These are phyloP conservation scores for Troides aeacus DNA, from an alignment of 2,888 invertebrate species.

Conservation along the genomic window DNA sequence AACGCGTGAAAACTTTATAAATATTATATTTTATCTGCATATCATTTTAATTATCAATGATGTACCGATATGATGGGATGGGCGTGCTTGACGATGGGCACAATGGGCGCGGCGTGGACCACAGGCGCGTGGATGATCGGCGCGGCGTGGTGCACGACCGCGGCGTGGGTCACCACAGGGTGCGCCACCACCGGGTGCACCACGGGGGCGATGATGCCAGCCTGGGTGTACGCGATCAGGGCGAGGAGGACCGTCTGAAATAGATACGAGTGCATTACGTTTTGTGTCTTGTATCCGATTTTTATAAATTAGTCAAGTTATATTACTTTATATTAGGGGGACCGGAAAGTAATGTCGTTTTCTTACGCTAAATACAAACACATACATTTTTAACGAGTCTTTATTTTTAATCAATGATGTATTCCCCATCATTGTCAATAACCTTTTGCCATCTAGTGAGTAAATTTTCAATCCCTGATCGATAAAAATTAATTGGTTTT, in stretches of 20 bases:
- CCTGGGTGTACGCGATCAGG: conserved; percentile 62
- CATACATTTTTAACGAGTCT: no score
- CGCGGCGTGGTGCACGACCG: conserved; percentile 10
- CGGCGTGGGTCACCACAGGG: conserved; percentile 44
- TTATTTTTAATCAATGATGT: no score
- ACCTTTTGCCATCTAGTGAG: no score
- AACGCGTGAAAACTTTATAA: conserved; percentile 2
- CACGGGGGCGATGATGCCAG: conserved; percentile 62
- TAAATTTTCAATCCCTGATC: no score
- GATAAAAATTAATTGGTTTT: no score
- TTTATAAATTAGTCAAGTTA: no score
- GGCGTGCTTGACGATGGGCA: conserved; percentile 57
- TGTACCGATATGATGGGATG: conserved; percentile 58
- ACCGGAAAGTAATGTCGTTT: no score
- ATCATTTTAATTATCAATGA: conserved; percentile 43
- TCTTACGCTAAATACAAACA: no score
- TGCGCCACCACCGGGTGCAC: conserved; percentile 52
- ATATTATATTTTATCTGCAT: conserved; percentile 20
- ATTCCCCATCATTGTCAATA: no score
- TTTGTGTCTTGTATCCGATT: no score
- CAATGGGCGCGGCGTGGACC: conserved; percentile 48
- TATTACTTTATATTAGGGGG: no score
- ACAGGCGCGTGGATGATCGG: conserved; percentile 33
- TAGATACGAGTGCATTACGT: not conserved
- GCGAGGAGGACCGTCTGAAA: conserved; percentile 68